Percentiles rank a stretch among this genome's conserved stretches.
phyloP scores from a whole-genome alignment of 2,888 invertebrate genomes.

The Ichneumon xanthorius region DNA sequence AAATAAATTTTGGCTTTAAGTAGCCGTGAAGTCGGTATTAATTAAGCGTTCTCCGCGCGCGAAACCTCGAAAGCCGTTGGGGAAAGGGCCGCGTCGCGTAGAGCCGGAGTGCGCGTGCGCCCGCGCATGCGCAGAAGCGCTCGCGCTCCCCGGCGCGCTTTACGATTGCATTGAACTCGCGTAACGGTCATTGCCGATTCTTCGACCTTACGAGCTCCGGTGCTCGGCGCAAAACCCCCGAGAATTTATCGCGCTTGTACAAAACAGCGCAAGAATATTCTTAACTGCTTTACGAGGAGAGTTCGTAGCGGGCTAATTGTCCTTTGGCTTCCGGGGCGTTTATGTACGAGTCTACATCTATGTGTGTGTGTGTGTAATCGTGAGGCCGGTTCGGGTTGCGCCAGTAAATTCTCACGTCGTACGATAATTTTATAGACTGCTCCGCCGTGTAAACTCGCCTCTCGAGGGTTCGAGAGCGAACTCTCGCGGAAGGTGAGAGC shows the following conservation, averaged over 20 bases:
- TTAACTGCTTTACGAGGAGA: conserved; percentile 35
- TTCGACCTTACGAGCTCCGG: conserved; percentile 55
- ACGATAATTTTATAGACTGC: conserved; percentile 69
- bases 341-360: conserved; percentile 6
- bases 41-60: conserved; percentile 74
- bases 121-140: not conserved
- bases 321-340: conserved; percentile 32
- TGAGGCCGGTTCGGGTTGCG: conserved; percentile 29
- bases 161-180: conserved; percentile 62
- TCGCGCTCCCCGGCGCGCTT: conserved; percentile 62
- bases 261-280: conserved; percentile 35
- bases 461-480: conserved; percentile 1
- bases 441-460: conserved; percentile 50
- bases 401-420: conserved; percentile 68
- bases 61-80: conserved; percentile 54
- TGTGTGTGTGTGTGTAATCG: conserved; percentile 27
- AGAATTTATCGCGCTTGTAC: conserved; percentile 48
- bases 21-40: conserved; percentile 80
- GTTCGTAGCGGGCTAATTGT: conserved; percentile 48
- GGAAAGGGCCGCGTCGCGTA: conserved; percentile 13
- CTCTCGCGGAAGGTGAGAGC: conserved; percentile 43
- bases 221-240: not conserved
- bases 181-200: conserved; percentile 71
- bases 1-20: conserved; percentile 79
- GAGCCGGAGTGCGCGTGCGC: not conserved